Evolutionary conservation across 2,797 vertebrate genomes (phyloP).

Genomic region (Coregonus suidteri): DNA sequence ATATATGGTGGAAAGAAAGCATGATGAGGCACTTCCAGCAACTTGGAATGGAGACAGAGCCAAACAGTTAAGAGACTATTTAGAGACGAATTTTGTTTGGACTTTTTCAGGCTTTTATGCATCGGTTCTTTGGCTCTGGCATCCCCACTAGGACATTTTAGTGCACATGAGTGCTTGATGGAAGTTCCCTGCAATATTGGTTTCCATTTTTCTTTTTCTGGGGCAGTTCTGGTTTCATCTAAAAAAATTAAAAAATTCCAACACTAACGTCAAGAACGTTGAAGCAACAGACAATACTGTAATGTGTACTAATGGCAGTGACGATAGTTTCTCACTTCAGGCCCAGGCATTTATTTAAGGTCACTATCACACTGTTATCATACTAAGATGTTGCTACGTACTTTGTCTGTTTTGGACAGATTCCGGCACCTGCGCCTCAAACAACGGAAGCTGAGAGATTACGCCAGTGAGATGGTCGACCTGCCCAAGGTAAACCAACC

Average conservation of each 20-base stretch:
- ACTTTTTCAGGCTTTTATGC: conserved; percentile 14
- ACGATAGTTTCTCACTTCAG: background rate
- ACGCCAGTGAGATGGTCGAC: conserved; percentile 90
- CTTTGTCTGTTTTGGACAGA: conserved; percentile 59
- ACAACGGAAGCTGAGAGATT: conserved; percentile 86
- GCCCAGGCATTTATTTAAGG: background rate
- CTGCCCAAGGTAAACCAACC: conserved; percentile 80
- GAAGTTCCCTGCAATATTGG: conserved; percentile 36
- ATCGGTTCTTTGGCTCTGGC: conserved; percentile 9
- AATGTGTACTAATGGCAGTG: no score
- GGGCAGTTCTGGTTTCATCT: conserved; percentile 29
- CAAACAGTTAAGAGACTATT: conserved; percentile 7
- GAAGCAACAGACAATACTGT: conserved; percentile 10
- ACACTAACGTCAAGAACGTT: conserved; percentile 34
- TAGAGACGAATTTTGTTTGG: background rate
- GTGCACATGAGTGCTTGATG: conserved; percentile 14
- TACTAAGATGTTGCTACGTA: background rate
- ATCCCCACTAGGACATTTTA: conserved; percentile 11
- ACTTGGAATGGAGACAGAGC: background rate
- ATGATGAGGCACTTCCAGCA: conserved; percentile 19
- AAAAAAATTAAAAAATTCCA: conserved; percentile 16
- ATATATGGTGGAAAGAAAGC: conserved; percentile 59
- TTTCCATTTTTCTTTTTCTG: conserved; percentile 46
- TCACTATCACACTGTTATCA: background rate
- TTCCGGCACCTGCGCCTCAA: conserved; percentile 88